Base-by-base conservation (phyloP, 2,797 vertebrate species). In the Sternotherus odoratus region DNA sequence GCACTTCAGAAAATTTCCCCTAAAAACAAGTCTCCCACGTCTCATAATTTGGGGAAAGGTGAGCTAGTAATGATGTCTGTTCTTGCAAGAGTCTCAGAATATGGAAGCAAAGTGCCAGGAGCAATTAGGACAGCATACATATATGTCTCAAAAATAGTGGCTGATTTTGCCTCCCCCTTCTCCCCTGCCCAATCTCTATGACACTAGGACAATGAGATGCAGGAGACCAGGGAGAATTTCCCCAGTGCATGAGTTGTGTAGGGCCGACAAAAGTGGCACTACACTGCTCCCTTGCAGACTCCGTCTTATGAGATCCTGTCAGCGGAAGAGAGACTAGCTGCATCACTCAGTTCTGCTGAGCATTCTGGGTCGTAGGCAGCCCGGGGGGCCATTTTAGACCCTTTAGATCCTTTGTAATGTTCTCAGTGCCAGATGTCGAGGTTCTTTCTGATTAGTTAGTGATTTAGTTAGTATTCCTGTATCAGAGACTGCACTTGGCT, bases 31-130 rank as follows among this genome's bases (percentile, higher is more conserved):
- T 57, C 21, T 82, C 86, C 11, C 82, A 11, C 80, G 8, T 77
- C n/a, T 8, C 8, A 5, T 88, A 79, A 63, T 8, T 78, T 30
- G 15, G 17, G 69, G 8, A 8, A 36, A 66, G 33, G 86, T 86
- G 74, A 86, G 26, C 5, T 87, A 74, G 12, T 87, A 66, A n/a
- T n/a, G n/a, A 19, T 87, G 92, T 87, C 51, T 86, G 36, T 84
- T 46, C 30, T 0, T 80, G 5, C 9, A 79, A 85, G 30, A 74
- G 51, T 63, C 77, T 93, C 51, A 77, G 49, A 77, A 2, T 26
- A 2, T 53, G 2, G 51, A 49, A n/a, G 49, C 26, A 60, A 86
- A 93, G 24, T 0, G 48, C n/a, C 63, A 36, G 39, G 69, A 23
- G 39, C 39, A 39, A 72, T 72, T 43, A 72, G 66, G 66, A 72